These are phyloP conservation scores for Candoia aspera DNA, from an alignment of 2,113 vertebrate genomes.

Conservation along the genomic window DNA sequence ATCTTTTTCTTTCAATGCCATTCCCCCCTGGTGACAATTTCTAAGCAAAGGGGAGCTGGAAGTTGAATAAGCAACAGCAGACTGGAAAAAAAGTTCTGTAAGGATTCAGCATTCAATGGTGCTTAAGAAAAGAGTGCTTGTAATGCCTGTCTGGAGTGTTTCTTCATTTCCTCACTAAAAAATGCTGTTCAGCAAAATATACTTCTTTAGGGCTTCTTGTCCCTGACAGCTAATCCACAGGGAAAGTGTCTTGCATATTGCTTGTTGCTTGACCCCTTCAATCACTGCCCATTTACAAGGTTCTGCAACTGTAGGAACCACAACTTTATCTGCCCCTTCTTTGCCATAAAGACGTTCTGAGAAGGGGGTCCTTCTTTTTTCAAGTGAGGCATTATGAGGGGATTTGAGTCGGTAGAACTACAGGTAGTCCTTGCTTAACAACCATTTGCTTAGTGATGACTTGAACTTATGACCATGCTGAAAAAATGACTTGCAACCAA, in stretches of 20 bases:
- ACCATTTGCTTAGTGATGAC: no score
- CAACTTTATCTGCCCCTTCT: no score
- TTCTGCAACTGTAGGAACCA: not conserved
- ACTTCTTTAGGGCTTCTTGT: not conserved
- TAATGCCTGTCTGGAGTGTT: not conserved
- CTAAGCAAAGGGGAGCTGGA: not conserved
- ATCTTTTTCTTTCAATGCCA: not conserved
- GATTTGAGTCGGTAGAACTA: not conserved
- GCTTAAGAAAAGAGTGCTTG: not conserved
- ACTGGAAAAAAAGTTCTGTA: not conserved
- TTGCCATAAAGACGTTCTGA: not conserved
- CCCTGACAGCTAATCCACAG: not conserved
- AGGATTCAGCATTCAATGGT: not conserved
- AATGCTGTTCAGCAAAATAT: not conserved
- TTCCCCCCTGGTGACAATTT: not conserved
- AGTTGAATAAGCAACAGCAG: not conserved
- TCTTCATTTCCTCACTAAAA: not conserved
- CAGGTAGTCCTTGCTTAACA: no score
- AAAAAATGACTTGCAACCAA: no score
- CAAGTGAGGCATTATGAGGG: not conserved
- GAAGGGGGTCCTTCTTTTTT: not conserved
- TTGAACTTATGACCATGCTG: no score
- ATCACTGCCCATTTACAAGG: no score
- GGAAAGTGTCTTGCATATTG: not conserved
- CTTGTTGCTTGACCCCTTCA: not conserved